Evolutionary conservation across 1,140 invertebrate genomes (phyloP).

Genomic region (Nephotettix cincticeps): DNA sequence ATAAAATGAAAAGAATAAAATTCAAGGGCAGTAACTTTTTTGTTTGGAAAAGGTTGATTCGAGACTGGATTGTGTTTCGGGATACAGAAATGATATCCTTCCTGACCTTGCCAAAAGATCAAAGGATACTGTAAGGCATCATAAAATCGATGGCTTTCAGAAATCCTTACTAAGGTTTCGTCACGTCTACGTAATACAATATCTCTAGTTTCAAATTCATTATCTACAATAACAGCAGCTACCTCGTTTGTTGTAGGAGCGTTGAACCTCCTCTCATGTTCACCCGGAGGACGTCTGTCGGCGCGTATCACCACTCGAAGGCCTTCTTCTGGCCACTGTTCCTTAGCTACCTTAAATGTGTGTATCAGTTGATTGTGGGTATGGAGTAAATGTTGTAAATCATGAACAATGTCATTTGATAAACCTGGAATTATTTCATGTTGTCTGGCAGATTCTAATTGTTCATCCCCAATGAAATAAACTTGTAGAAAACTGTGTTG

Average conservation of each 20-base stretch:
- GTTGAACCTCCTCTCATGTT: conserved; percentile 42
- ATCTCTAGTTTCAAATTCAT: too few species aligned
- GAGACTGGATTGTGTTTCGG: neutral
- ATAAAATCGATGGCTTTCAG: conserved; percentile 43
- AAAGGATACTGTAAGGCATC: too few species aligned
- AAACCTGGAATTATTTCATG: neutral
- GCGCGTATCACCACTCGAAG: conserved; percentile 39
- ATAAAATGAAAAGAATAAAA: conserved; percentile 41
- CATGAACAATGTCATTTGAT: conserved; percentile 22
- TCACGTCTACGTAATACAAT: conserved; percentile 40
- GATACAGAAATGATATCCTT: conserved; percentile 38
- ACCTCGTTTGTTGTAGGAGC: too few species aligned
- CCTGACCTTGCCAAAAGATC: too few species aligned
- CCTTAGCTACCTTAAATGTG: conserved; percentile 40
- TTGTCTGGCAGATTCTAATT: conserved; percentile 28
- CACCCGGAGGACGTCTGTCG: conserved; percentile 40
- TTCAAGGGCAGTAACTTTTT: conserved; percentile 41
- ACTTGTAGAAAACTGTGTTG: conserved; percentile 46
- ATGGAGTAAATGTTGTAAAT: conserved; percentile 40
- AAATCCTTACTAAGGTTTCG: conserved; percentile 21
- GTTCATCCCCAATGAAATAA: too few species aligned
- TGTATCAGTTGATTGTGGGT: conserved; percentile 38
- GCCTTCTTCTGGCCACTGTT: too few species aligned
- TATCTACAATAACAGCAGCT: too few species aligned
- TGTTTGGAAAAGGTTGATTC: too few species aligned